phyloP scores from a whole-genome alignment of 1,140 invertebrate genomes.

The Microvelia longipes region DNA sequence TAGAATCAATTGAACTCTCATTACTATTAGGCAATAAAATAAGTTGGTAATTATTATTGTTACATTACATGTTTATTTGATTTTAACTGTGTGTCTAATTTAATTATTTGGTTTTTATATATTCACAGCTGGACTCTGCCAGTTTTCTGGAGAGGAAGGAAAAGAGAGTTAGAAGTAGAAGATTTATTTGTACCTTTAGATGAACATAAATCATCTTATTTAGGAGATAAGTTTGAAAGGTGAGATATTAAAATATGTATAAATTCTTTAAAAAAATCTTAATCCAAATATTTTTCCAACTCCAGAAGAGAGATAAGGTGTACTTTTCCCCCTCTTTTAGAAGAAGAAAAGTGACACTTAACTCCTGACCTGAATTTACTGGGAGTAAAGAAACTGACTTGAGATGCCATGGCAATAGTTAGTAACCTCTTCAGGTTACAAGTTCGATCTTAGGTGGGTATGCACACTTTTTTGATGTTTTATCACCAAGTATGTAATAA shows the following conservation, averaged over 20 bases:
- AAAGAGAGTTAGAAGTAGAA: slow-evolving; percentile 22
- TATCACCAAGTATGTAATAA: too few species aligned
- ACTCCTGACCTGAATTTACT: background rate
- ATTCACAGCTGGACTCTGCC: slow-evolving; percentile 13
- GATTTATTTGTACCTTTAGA: slow-evolving; percentile 52
- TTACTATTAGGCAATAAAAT: too few species aligned
- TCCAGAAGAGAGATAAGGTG: background rate
- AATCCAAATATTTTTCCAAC: background rate
- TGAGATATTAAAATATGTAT: slow-evolving; percentile 13
- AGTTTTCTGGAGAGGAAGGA: slow-evolving; percentile 14
- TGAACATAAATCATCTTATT: slow-evolving; percentile 37
- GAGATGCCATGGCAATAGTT: too few species aligned
- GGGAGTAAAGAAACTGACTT: too few species aligned
- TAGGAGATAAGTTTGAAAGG: slow-evolving; percentile 38
- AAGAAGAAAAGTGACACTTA: too few species aligned
- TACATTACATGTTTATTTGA: too few species aligned
- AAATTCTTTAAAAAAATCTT: background rate
- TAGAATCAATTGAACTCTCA: too few species aligned
- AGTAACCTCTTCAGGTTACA: too few species aligned
- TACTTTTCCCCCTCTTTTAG: too few species aligned
- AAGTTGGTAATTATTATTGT: too few species aligned
- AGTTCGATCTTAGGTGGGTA: too few species aligned
- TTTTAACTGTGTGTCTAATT: background rate
- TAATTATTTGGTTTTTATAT: background rate
- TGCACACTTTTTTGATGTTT: too few species aligned